phyloP scores from a whole-genome alignment of 2,888 invertebrate genomes.

The Acrobasis suavella region DNA sequence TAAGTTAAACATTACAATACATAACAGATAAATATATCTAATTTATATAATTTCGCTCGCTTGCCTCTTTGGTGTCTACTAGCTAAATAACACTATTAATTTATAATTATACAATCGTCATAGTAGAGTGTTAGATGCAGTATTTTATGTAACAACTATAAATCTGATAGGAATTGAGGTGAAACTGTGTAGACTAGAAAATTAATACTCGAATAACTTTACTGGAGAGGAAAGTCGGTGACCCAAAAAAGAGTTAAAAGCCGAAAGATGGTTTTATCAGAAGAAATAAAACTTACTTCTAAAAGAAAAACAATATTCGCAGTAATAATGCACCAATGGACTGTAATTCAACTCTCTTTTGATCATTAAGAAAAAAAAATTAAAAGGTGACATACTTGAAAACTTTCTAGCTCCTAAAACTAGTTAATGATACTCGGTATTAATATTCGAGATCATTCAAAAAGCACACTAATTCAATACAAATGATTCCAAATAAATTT shows the following conservation, averaged over 20 bases:
- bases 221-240: constrained; percentile 5
- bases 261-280: background rate
- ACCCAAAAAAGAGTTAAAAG: background rate
- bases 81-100: constrained; percentile 61
- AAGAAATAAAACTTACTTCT: background rate
- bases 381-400: no score
- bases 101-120: constrained; percentile 21
- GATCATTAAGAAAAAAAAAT: no score
- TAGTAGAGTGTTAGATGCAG: constrained; percentile 21
- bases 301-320: no score
- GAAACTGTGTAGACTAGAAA: constrained; percentile 42
- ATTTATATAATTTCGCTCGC: constrained; percentile 56
- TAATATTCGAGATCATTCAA: background rate
- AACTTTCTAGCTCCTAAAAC: no score
- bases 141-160: constrained; percentile 34
- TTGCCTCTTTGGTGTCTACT: constrained; percentile 82
- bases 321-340: no score
- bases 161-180: constrained; percentile 32
- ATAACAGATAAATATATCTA: constrained; percentile 77
- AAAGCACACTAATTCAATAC: background rate
- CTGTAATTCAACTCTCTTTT: no score
- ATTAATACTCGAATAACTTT: constrained; percentile 27
- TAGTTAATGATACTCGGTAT: no score
- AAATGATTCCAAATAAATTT: background rate
- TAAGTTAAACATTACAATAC: constrained; percentile 77